These are phyloP conservation scores for Morpho achilles DNA, from an alignment of 2,888 invertebrate species.

Conservation along the genomic window DNA sequence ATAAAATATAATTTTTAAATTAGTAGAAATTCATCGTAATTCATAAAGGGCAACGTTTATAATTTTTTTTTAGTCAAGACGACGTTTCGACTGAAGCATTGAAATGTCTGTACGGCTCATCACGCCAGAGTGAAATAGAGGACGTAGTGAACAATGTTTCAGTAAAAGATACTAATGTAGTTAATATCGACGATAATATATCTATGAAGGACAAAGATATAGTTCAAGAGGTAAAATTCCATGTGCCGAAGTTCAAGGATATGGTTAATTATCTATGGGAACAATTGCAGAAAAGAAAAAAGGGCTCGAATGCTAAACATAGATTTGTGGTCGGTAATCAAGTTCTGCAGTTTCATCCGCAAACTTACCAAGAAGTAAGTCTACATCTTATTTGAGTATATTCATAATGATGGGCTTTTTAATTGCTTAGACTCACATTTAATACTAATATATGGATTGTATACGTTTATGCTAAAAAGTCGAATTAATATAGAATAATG, in stretches of 20 bases:
- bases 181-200: slow-evolving; percentile 50
- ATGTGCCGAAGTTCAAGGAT: slow-evolving; percentile 85
- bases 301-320: slow-evolving; percentile 76
- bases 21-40: too few species aligned
- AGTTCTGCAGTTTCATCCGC: slow-evolving; percentile 84
- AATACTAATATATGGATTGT: too few species aligned
- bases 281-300: slow-evolving; percentile 81
- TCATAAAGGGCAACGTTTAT: too few species aligned
- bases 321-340: slow-evolving; percentile 82
- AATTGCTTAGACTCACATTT: too few species aligned
- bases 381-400: not conserved
- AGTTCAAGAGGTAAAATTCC: slow-evolving; percentile 50
- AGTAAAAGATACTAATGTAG: slow-evolving; percentile 52
- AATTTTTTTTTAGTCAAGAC: slow-evolving; percentile 78
- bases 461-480: too few species aligned
- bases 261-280: slow-evolving; percentile 86
- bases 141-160: slow-evolving; percentile 69
- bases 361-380: slow-evolving; percentile 86
- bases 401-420: too few species aligned
- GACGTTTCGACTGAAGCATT: slow-evolving; percentile 86
- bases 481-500: too few species aligned
- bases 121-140: slow-evolving; percentile 71
- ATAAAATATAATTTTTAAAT: too few species aligned
- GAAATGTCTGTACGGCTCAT: slow-evolving; percentile 86
- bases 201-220: slow-evolving; percentile 63